phyloP scores from a whole-genome alignment of 2,113 vertebrate species.

The Urocitellus parryii region DNA sequence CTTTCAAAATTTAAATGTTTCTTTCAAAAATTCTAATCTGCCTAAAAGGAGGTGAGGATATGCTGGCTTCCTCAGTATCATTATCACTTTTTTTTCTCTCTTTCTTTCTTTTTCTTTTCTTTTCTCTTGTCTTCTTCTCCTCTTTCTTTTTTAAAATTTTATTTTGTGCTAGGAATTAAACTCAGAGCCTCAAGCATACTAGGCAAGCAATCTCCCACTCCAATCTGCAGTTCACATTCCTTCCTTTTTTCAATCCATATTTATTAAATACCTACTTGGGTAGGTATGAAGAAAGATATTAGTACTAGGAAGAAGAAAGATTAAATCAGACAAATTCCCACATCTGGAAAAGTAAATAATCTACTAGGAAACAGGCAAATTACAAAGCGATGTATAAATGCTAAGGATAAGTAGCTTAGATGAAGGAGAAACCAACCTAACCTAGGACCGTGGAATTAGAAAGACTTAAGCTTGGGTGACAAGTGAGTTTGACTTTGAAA shows the following conservation, averaged over 20 bases:
- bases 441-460: background rate
- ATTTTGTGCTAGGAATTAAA: no score
- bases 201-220: no score
- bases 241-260: background rate
- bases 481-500: constrained; percentile 32
- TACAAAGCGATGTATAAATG: background rate
- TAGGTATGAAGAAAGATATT: background rate
- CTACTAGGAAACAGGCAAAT: background rate
- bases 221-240: background rate
- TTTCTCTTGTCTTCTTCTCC: no score
- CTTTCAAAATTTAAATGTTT: background rate
- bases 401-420: background rate
- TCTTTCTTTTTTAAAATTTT: no score
- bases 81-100: background rate
- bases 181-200: no score
- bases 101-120: no score
- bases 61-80: background rate
- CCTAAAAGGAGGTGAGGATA: background rate
- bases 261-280: background rate
- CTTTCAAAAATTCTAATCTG: background rate
- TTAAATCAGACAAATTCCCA: background rate
- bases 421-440: background rate
- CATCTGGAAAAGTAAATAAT: background rate
- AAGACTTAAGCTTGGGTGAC: background rate
- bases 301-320: background rate